These are phyloP conservation scores for Bombus picipes DNA, from an alignment of 1,140 invertebrate species.

Conservation along the genomic window DNA sequence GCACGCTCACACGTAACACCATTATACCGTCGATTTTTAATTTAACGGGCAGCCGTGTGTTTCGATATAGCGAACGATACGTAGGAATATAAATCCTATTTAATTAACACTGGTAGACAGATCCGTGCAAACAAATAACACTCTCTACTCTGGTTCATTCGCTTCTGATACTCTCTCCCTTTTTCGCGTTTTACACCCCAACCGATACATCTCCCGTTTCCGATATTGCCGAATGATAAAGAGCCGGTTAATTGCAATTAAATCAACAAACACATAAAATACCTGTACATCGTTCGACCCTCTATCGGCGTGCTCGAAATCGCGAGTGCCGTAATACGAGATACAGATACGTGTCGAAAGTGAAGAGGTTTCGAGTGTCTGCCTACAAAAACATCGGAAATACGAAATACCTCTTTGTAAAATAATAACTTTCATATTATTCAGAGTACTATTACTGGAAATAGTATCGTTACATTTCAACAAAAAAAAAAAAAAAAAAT, in stretches of 20 bases:
- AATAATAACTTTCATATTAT: constrained; percentile 36
- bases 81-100: constrained; percentile 64
- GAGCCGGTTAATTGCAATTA: constrained; percentile 64
- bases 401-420: constrained; percentile 37
- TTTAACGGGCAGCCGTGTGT: constrained; percentile 34
- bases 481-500: neutral
- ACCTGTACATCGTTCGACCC: constrained; percentile 27
- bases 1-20: neutral
- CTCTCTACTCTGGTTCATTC: constrained; percentile 41
- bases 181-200: constrained; percentile 37
- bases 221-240: constrained; percentile 65
- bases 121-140: constrained; percentile 63
- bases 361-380: constrained; percentile 48
- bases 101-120: constrained; percentile 64
- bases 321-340: constrained; percentile 41
- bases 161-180: constrained; percentile 41
- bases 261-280: constrained; percentile 62
- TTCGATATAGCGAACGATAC: constrained; percentile 29
- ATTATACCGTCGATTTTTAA: constrained; percentile 39
- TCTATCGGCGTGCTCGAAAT: constrained; percentile 31
- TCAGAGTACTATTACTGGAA: neutral
- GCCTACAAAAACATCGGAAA: constrained; percentile 40
- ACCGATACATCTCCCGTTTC: constrained; percentile 28
- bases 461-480: neutral
- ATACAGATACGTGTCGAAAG: constrained; percentile 26